Evolutionary conservation across 2,113 vertebrate genomes (phyloP).

Genomic region (Columba livia): DNA sequence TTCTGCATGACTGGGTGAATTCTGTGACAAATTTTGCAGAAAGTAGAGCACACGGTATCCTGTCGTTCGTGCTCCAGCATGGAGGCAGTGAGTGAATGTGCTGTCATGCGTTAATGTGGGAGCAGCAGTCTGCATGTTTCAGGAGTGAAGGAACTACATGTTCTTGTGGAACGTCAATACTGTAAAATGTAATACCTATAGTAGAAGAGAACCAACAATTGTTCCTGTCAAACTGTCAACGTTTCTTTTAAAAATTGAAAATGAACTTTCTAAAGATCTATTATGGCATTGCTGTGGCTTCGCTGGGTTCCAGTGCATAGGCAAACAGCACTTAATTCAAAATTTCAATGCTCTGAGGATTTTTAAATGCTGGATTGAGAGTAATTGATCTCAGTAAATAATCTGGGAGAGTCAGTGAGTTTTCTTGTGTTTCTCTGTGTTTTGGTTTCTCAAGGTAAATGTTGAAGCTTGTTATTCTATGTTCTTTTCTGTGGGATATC

Average conservation of each 20-base stretch:
- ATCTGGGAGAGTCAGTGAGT: background rate
- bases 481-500: background rate
- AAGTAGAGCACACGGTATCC: rapidly evolving
- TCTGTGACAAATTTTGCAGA: background rate
- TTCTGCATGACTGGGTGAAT: background rate
- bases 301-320: rapidly evolving
- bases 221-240: background rate
- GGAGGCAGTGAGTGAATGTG: background rate
- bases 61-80: background rate
- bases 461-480: background rate
- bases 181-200: background rate
- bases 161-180: background rate
- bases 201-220: background rate
- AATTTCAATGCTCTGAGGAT: background rate
- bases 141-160: background rate
- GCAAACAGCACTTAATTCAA: background rate
- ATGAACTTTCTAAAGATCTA: background rate
- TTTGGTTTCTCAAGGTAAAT: background rate
- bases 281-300: background rate
- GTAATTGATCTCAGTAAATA: background rate
- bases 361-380: background rate
- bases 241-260: background rate
- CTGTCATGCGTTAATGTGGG: background rate
- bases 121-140: background rate
- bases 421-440: background rate